Conservation (phyloP, 2,113 vertebrate species). For the Poeciliopsis retropinna region DNA sequence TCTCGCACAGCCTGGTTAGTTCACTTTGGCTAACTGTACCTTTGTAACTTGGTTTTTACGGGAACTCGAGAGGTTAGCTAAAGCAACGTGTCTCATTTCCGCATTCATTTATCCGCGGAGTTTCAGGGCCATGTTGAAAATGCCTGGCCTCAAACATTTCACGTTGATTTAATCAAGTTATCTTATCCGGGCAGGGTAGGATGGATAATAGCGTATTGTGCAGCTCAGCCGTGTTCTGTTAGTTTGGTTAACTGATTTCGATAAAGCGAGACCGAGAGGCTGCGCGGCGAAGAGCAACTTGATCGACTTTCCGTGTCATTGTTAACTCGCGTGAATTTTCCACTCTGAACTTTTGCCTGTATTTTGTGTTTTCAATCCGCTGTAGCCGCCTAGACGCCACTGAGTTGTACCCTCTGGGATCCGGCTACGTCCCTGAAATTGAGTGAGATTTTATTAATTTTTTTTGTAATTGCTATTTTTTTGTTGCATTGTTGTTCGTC, state of each 20-base stretch:
- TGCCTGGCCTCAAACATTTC: constrained; percentile 53
- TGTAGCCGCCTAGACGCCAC: constrained; percentile 80
- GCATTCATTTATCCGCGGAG: constrained; percentile 73
- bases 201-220: neutral
- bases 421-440: constrained; percentile 83
- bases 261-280: neutral
- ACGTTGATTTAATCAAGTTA: constrained; percentile 42
- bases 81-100: constrained; percentile 82
- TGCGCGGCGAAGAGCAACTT: neutral
- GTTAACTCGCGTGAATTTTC: neutral
- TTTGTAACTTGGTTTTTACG: constrained; percentile 55
- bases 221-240: neutral
- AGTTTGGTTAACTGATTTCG: constrained; percentile 9
- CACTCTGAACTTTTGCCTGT: constrained; percentile 1
- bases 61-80: constrained; percentile 62
- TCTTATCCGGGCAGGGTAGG: constrained; percentile 17
- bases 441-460: constrained; percentile 76
- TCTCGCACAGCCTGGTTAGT: constrained; percentile 4
- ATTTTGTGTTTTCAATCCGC: constrained; percentile 2
- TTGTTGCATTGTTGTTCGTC: neutral
- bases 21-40: constrained; percentile 30
- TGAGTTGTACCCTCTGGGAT: constrained; percentile 85
- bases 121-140: constrained; percentile 74
- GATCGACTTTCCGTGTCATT: neutral
- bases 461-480: neutral